Base-by-base conservation (phyloP, 2,797 vertebrate species). In the Antrozous pallidus region DNA sequence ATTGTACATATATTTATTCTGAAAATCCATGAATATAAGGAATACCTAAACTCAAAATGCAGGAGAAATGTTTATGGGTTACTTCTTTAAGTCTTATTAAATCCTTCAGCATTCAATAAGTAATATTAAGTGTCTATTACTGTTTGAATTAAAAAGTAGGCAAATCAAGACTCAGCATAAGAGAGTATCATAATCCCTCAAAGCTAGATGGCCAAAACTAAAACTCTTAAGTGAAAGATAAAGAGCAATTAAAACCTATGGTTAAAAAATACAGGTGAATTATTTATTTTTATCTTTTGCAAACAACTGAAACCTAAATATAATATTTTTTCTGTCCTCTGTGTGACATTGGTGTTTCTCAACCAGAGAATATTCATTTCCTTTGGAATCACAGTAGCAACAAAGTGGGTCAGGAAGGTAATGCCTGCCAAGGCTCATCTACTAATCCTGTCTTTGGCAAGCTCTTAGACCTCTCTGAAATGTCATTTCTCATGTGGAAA, bases 201-300 rank as follows among this genome's bases (percentile, higher is more conserved):
- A 86, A 81, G 8, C n/a, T 33, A 8, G 38, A 63, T 88, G 51
- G 31, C 38, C 26, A 22, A 94, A 78, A 69, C 1, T n/a, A 45
- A 77, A 94, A 86, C n/a, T 70, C 70, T 71, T 75, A 85, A 75
- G 26, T 82, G 20, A 94, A 92, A 85, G 73, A 61, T 16, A 71
- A 90, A 83, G 3, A 88, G 33, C 54, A 71, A 47, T 65, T 88
- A 56, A 87, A 94, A 90, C 28, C 6, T 58, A 24, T 24, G 22
- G 22, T 51, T 67, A 67, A 67, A 67, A 67, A 65, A 33, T 20
- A 69, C 38, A 56, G 45, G 3, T 71, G 61, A 90, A 70, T 90
- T 81, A 69, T 11, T 77, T 88, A 80, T 42, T 6, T 88, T 93
- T 80, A 58, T 61, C 24, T 78, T 83, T 84, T 84, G 58, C 51